Conservation (phyloP, 2,113 vertebrate genomes). For the Megaleporinus macrocephalus region DNA sequence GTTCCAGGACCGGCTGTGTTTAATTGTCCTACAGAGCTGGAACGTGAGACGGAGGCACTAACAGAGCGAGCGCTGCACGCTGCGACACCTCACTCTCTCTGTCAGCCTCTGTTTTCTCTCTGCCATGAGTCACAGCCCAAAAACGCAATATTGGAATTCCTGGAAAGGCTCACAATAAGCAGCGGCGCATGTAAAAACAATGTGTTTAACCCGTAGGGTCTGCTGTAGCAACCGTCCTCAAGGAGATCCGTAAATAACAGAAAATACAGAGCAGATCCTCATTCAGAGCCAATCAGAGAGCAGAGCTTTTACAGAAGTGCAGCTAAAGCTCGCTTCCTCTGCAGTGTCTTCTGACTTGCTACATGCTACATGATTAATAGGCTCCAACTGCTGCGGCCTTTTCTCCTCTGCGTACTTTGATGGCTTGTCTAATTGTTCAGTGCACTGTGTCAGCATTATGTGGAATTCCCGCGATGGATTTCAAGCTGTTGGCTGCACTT, state of each 20-base stretch:
- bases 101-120: no score
- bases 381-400: no score
- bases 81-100: no score
- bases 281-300: background rate
- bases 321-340: background rate
- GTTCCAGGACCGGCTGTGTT: background rate
- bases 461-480: no score
- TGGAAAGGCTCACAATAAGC: conserved; percentile 35
- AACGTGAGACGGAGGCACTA: background rate
- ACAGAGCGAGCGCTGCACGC: background rate
- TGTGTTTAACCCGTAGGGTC: conserved; percentile 33
- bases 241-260: background rate
- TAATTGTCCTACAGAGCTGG: background rate
- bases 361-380: no score
- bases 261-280: conserved; percentile 33
- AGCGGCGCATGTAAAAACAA: conserved; percentile 24
- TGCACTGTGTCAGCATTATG: no score
- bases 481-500: no score
- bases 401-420: no score
- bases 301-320: background rate
- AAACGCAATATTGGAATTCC: conserved; percentile 14
- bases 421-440: no score
- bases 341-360: background rate
- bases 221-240: conserved; percentile 36
- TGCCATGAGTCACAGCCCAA: conserved; percentile 12